Base-by-base conservation (phyloP, 2,888 invertebrate genomes). In the Orthonychiurus folsomi region DNA sequence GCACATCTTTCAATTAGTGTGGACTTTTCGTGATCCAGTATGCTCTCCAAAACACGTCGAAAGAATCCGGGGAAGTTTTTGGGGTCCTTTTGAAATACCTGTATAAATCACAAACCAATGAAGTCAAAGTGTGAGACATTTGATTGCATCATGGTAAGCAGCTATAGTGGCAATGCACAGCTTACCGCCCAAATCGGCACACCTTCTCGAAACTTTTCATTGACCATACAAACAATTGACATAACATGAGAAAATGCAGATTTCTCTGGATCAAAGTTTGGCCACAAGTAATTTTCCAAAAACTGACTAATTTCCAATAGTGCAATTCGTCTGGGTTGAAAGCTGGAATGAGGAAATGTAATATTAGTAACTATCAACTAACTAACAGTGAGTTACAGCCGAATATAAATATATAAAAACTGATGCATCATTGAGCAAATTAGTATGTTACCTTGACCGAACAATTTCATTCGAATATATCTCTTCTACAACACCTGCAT, bases 251-350 rank as follows among this genome's bases (percentile, higher is more conserved):
- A 86, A 73, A 87, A 84, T 1, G 87, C 83, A 1, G 92, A 86
- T 70, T 80, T 78, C n/a, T 83, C 84, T 0, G 86, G 82, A 61
- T 82, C 80, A 77, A 91, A 99, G 78, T 96, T 91, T 0, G 95
- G 94, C 99, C 97, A 99, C 59, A 99, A 77, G 77, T 90, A 97
- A 75, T 90, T 92, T 78, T 99, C 99, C 72, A 99, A 78, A 77
- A 96, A 99, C 75, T 96, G 97, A 66, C 94, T 95, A 77, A 95
- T 94, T 78, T 97, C 96, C 63, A 97, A 79, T 83, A 95, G 88
- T 87, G 95, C 93, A 66, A 93, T 89, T 61, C 94, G 84, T n/a
- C 91, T 83, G 2, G 88, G 86, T 15, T 89, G 85, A 77, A 88
- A 87, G 74, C 86, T 84, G 76, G n/a, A n/a, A n/a, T n/a, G n/a